Percentiles rank a stretch among this genome's conserved stretches.
phyloP scores from a whole-genome alignment of 2,888 invertebrate genomes.

The Augiades crinisus region DNA sequence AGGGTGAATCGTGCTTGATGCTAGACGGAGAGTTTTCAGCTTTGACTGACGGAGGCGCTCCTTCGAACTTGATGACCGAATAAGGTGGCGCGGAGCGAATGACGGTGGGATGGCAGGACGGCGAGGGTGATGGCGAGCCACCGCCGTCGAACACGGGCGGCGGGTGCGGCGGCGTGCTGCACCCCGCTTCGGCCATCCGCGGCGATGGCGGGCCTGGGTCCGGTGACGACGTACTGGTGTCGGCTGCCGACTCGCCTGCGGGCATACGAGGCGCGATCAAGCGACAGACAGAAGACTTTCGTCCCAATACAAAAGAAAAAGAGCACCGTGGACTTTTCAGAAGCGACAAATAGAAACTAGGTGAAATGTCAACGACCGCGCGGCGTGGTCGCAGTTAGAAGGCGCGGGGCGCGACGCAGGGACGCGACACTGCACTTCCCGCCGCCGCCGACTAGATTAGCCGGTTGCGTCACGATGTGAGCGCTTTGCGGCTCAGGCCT shows the following conservation, averaged over 20 bases:
- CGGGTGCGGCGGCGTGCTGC: slow-evolving; percentile 82
- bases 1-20: slow-evolving; percentile 55
- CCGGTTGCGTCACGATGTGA: slow-evolving; percentile 76
- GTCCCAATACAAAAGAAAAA: slow-evolving; percentile 52
- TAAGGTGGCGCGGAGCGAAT: slow-evolving; percentile 78
- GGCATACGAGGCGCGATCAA: slow-evolving; percentile 60
- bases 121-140: slow-evolving; percentile 67
- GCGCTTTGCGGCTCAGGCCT: slow-evolving; percentile 52
- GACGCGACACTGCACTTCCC: slow-evolving; percentile 82
- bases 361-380: slow-evolving; percentile 80
- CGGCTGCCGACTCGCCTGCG: slow-evolving; percentile 94
- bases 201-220: slow-evolving; percentile 94
- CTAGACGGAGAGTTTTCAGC: slow-evolving; percentile 52
- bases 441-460: slow-evolving; percentile 80
- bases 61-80: slow-evolving; percentile 82
- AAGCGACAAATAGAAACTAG: slow-evolving; percentile 78
- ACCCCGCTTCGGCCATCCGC: slow-evolving; percentile 86
- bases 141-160: slow-evolving; percentile 77
- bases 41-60: slow-evolving; percentile 64
- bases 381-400: slow-evolving; percentile 67
- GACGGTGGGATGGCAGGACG: slow-evolving; percentile 74
- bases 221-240: slow-evolving; percentile 95
- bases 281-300: slow-evolving; percentile 41
- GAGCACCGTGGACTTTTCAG: slow-evolving; percentile 65
- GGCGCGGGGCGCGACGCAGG: slow-evolving; percentile 71